Base-by-base conservation (phyloP, 2,888 invertebrate species). In the Sthenelais limicola region DNA sequence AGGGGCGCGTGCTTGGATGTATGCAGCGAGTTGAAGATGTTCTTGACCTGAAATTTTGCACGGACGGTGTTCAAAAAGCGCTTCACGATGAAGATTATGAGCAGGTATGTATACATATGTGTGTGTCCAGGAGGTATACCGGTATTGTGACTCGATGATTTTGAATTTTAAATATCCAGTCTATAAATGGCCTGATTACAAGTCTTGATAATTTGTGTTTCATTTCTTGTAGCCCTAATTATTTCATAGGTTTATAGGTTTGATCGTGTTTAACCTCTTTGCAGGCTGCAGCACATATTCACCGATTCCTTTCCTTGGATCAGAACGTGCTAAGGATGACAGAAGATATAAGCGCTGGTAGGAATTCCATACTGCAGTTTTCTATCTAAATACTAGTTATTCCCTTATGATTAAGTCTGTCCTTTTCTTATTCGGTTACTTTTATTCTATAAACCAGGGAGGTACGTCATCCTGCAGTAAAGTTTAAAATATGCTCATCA, bases 41-140 rank as follows among this genome's bases (percentile, higher is more conserved):
- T 48, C 92, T 98, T 74, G 98, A 98, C 87, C 90, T 98, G 68
- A 96, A 97, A 88, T 90, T 96, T 73, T 99, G 98, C 87, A 96
- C 97, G 66, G 95, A 97, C 86, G 98, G 98, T n/a, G 98, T 99
- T 0, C 94, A 96, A 78, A 92, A 94, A 67, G 97, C 99, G 0
- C 92, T 99, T 71, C 92, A 92, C 77, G 94, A 95, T 80, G 97
- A 98, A 88, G 97, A 99, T 87, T 98, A 94, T 89, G 99, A 99
- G 88, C 85, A 85, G 82, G 87, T 85, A 12, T 52, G n/a, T n/a
- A n/a, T n/a, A n/a, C n/a, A n/a, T n/a, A n/a, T n/a, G n/a, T 12
- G 43, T 12, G 18, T 43, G 12, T 43, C 43, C 43, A 9, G 43
- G 18, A 43, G 18, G 18, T 9, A 43, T 43, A 43, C 18, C 18